Base-by-base conservation (phyloP, 2,113 vertebrate species). In the Phainopepla nitens region DNA sequence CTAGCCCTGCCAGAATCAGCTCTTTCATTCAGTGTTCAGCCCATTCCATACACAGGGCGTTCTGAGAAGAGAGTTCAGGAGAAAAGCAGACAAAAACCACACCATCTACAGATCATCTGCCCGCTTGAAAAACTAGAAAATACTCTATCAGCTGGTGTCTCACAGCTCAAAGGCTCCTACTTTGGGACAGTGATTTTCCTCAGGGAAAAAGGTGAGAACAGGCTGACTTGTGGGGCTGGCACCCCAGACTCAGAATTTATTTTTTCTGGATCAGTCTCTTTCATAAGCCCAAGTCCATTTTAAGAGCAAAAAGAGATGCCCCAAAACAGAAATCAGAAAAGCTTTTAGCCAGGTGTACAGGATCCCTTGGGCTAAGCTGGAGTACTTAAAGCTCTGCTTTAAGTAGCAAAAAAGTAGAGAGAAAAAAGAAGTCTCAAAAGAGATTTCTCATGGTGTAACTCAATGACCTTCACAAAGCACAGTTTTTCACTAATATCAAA, bases 31-130 rank as follows among this genome's bases (percentile, higher is more conserved):
- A 29, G 53, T 8, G 6, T 11, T 19, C 62, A 71, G 41, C 44
- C 31, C 31, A 3, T 41, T 69, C 60, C 2, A 3, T 12, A n/a
- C 4, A 5, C 3, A 0, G 20, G 18, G 6, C 21, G 21, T 21
- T 39, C 53, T 11, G 15, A 50, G 13, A 69, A 61, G 21, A 11
- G 12, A 3, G 5, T 12, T 53, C 11, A 41, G 66, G 39, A 80
- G 28, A 13, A 80, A 76, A 79, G 51, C 44, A 76, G 62, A 21
- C 19, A 80, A 57, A 82, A 44, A 0, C 0, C 14, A 51, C 41
- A 16, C 27, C 7, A 36, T 42, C 49, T 70, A 45, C 60, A 49
- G 31, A 47, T 19, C 31, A 71, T 15, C 36, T 70, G 25, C 15
- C 45, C 56, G 44, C 54, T 45, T 68, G 14, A 56, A 77, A 83